phyloP scores from a whole-genome alignment of 2,888 invertebrate species.

The Halocaridina rubra region DNA sequence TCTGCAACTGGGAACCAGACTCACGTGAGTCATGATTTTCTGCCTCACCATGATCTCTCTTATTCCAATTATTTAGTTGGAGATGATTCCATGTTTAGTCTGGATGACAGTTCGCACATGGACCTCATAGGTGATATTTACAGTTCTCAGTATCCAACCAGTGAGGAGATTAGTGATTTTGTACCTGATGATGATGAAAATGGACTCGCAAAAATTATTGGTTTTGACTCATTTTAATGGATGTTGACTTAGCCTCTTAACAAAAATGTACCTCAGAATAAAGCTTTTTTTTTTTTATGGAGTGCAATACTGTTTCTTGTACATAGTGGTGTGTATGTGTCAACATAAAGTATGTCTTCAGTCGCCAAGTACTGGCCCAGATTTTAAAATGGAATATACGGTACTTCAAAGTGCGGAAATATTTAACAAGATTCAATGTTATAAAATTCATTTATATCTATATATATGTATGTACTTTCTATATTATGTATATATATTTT shows the following conservation, averaged over 20 bases:
- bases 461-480: background rate
- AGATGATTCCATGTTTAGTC: slow-evolving; percentile 46
- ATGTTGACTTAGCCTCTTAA: slow-evolving; percentile 19
- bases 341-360: slow-evolving; percentile 2
- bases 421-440: no score
- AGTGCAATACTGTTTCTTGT: slow-evolving; percentile 46
- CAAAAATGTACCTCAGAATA: slow-evolving; percentile 33
- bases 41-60: slow-evolving; percentile 15
- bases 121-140: slow-evolving; percentile 40
- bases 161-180: slow-evolving; percentile 47
- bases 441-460: background rate
- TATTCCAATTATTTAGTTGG: slow-evolving; percentile 32
- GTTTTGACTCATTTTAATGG: slow-evolving; percentile 61
- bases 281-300: background rate
- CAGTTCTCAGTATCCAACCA: slow-evolving; percentile 35
- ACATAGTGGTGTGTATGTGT: slow-evolving; percentile 30
- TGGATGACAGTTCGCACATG: slow-evolving; percentile 53
- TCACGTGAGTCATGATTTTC: background rate
- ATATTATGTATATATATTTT: slow-evolving; percentile 3
- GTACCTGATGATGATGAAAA: slow-evolving; percentile 57
- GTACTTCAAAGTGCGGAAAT: no score
- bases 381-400: no score
- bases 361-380: slow-evolving; percentile 22
- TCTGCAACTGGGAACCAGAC: background rate
- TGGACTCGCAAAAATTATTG: slow-evolving; percentile 57